Conservation (phyloP, 2,888 invertebrate species). For the Cephonodes hylas region DNA sequence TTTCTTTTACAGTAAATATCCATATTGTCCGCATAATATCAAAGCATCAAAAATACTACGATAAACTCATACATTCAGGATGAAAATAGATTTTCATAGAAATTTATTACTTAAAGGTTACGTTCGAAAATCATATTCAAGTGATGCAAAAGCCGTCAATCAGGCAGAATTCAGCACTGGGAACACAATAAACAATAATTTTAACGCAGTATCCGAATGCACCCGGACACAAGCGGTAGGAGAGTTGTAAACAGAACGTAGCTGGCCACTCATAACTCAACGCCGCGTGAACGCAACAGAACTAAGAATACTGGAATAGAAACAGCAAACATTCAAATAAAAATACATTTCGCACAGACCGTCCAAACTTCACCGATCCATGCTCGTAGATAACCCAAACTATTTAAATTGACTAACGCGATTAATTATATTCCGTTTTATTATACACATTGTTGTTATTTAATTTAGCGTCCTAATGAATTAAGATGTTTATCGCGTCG, state of each 20-base stretch:
- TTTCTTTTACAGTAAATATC: too few species aligned
- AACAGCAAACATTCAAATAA: slow-evolving; percentile 11
- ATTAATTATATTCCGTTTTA: slow-evolving; percentile 43
- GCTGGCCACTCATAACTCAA: slow-evolving; percentile 45
- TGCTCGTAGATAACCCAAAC: not conserved
- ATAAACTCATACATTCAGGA: too few species aligned
- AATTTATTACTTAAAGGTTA: not conserved
- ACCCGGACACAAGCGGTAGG: slow-evolving; percentile 47
- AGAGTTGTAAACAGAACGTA: slow-evolving; percentile 47
- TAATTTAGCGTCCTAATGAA: slow-evolving; percentile 37
- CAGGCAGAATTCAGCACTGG: slow-evolving; percentile 33
- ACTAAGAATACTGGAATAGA: slow-evolving; percentile 21
- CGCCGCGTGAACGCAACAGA: slow-evolving; percentile 19
- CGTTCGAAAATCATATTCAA: not conserved
- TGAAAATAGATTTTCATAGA: not conserved
- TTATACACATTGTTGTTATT: slow-evolving; percentile 38
- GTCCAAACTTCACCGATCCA: not conserved
- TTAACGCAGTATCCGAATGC: slow-evolving; percentile 44
- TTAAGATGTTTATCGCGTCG: slow-evolving; percentile 43
- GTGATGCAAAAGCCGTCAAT: slow-evolving; percentile 19
- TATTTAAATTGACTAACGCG: slow-evolving; percentile 19
- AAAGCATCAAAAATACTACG: too few species aligned
- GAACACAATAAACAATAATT: slow-evolving; percentile 48
- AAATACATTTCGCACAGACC: slow-evolving; percentile 4
- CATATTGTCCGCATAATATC: too few species aligned